These are phyloP conservation scores for Spongilla lacustris DNA, from an alignment of 37 sponge, comb jelly and placozoan species.

Conservation along the genomic window DNA sequence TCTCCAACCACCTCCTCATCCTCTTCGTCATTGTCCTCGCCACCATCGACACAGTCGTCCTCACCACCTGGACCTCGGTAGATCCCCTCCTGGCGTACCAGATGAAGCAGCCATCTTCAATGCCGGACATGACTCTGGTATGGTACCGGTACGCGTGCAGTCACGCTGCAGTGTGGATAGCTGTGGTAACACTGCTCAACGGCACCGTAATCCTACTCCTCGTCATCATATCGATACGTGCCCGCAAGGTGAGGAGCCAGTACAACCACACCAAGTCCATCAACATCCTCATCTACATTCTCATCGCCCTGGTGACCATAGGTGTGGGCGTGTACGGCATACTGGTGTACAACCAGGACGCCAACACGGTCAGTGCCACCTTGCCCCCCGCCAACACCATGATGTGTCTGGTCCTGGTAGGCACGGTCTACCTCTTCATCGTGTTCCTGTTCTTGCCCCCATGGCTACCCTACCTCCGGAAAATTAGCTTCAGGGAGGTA, in stretches of 20 bases:
- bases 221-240: constrained; percentile 24
- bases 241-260: constrained; percentile 19
- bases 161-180: not conserved
- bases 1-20: constrained; percentile 29
- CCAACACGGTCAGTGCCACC: not conserved
- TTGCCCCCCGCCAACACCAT: not conserved
- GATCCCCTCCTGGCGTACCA: constrained; percentile 6
- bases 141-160: constrained; percentile 10
- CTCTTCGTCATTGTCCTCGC: constrained; percentile 6
- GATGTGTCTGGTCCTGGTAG: not conserved
- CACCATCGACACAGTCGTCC: not conserved
- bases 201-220: not conserved
- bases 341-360: not conserved
- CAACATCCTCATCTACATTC: constrained; percentile 30
- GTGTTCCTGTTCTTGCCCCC: not conserved
- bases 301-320: constrained; percentile 2
- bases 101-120: not conserved
- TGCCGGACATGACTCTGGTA: not conserved
- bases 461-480: not conserved
- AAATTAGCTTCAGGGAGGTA: not conserved
- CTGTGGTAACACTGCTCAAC: not conserved
- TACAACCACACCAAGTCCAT: constrained; percentile 42
- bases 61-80: not conserved
- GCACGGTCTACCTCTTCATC: not conserved
- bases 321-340: not conserved